A percentile compares a stretch with the other conserved stretches of the same genome.
Conservation (phyloP, 1,140 invertebrate species). For the Drosophila mauritiana region DNA sequence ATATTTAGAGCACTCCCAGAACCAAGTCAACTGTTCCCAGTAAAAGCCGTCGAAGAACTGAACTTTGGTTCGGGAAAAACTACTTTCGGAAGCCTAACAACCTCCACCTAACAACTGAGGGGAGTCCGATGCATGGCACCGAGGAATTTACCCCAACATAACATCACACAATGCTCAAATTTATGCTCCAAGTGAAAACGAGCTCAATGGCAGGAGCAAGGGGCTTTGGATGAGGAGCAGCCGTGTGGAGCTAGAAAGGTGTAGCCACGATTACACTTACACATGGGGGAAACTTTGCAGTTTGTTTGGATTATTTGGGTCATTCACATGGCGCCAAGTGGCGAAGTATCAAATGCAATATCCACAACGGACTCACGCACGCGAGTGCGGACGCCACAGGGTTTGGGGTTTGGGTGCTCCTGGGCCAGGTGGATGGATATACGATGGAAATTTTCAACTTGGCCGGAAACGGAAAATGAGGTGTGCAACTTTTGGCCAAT, state of each 20-base stretch:
- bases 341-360: conserved; percentile 54
- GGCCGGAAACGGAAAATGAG: conserved; percentile 70
- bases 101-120: conserved; percentile 12
- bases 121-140: conserved; percentile 37
- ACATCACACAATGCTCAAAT: conserved; percentile 70
- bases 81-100: conserved; percentile 24
- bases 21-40: conserved; percentile 41
- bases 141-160: conserved; percentile 82
- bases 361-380: conserved; percentile 52
- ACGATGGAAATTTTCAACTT: conserved; percentile 38
- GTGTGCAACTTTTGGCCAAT: conserved; percentile 56
- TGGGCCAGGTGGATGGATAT: neutral
- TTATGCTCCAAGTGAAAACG: conserved; percentile 77
- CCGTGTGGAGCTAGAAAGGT: neutral
- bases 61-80: conserved; percentile 5
- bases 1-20: conserved; percentile 3
- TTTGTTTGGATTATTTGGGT: conserved; percentile 82
- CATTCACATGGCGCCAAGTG: conserved; percentile 81
- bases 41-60: conserved; percentile 47
- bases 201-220: conserved; percentile 73
- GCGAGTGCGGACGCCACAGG: conserved; percentile 28
- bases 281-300: conserved; percentile 56
- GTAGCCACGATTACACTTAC: conserved; percentile 46
- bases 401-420: neutral
- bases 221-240: neutral